phyloP scores from a whole-genome alignment of 1,140 invertebrate species.

The Caenorhabditis inopinata region DNA sequence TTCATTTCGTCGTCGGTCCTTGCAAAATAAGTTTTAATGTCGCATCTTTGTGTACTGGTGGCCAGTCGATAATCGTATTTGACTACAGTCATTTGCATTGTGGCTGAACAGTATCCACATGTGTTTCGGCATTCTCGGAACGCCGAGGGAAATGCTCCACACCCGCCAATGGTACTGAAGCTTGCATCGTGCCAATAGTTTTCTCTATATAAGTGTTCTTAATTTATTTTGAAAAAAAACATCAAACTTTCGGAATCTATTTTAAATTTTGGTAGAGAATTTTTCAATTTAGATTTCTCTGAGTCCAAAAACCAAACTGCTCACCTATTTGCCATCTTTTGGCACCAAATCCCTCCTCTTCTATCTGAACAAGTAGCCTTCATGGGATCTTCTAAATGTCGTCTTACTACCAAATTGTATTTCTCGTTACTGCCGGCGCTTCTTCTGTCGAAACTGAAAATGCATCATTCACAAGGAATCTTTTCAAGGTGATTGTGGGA shows the following conservation, averaged over 20 bases:
- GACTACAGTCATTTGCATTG: constrained; percentile 36
- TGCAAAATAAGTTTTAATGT: constrained; percentile 39
- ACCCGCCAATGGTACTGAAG: constrained; percentile 44
- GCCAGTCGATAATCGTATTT: constrained; percentile 55
- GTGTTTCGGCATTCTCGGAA: constrained; percentile 55
- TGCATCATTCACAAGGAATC: neutral
- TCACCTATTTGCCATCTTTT: constrained; percentile 51
- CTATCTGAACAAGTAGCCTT: constrained; percentile 51
- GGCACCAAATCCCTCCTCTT: constrained; percentile 52
- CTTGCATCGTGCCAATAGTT: constrained; percentile 21
- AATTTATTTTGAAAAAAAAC: no score
- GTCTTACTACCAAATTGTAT: constrained; percentile 50
- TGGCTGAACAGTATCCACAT: constrained; percentile 55
- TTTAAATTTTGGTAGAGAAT: no score
- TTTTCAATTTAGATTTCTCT: no score
- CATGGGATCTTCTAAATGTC: constrained; percentile 47
- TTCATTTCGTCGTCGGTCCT: constrained; percentile 35
- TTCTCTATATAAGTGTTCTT: no score
- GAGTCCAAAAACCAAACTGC: no score
- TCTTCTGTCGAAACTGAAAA: constrained; percentile 55
- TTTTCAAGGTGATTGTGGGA: neutral
- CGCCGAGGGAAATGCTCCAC: constrained; percentile 56
- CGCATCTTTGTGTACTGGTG: constrained; percentile 46
- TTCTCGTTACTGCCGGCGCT: constrained; percentile 17
- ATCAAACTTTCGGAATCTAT: no score